A percentile compares a stretch with the other conserved stretches of the same genome.
Evolutionary conservation across 1,140 invertebrate genomes (phyloP).

Genomic region (Drosophila paulistorum): DNA sequence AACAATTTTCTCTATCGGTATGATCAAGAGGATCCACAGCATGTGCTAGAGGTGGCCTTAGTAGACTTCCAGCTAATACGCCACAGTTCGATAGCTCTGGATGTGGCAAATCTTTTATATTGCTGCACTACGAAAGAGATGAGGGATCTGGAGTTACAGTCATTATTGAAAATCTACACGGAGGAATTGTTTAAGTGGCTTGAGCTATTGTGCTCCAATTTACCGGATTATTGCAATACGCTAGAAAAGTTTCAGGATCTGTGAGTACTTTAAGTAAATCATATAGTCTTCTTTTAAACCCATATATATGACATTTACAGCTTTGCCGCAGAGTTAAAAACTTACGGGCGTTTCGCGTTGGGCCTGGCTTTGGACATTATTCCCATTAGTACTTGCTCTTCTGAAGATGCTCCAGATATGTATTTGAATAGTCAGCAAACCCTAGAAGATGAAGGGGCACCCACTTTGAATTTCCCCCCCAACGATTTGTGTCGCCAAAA

Average conservation of each 20-base stretch:
- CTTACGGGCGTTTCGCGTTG: conserved; percentile 87
- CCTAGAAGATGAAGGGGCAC: conserved; percentile 62
- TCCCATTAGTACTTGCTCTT: conserved; percentile 88
- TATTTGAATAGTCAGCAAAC: conserved; percentile 82
- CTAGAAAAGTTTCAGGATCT: conserved; percentile 84
- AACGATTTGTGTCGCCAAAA: conserved; percentile 85
- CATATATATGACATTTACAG: conserved; percentile 60
- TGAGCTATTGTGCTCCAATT: conserved; percentile 81
- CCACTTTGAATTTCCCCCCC: conserved; percentile 79
- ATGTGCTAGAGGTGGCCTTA: conserved; percentile 84
- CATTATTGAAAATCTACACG: conserved; percentile 85
- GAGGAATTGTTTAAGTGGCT: conserved; percentile 83
- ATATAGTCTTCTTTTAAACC: background rate
- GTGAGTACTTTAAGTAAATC: conserved; percentile 72
- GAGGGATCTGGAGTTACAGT: conserved; percentile 84
- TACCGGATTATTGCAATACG: conserved; percentile 78
- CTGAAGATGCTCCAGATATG: conserved; percentile 88
- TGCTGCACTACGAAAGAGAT: conserved; percentile 87
- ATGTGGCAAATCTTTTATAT: conserved; percentile 87
- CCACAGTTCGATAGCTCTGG: conserved; percentile 88
- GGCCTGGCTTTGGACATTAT: conserved; percentile 88
- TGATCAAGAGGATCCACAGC: conserved; percentile 64
- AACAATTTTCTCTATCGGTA: conserved; percentile 89
- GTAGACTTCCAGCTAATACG: conserved; percentile 89
- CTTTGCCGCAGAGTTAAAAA: conserved; percentile 86